Evolutionary conservation across 2,888 invertebrate genomes (phyloP), one percentile per base, ranked within the genome.

Genomic region (Orgyia antiqua): DNA sequence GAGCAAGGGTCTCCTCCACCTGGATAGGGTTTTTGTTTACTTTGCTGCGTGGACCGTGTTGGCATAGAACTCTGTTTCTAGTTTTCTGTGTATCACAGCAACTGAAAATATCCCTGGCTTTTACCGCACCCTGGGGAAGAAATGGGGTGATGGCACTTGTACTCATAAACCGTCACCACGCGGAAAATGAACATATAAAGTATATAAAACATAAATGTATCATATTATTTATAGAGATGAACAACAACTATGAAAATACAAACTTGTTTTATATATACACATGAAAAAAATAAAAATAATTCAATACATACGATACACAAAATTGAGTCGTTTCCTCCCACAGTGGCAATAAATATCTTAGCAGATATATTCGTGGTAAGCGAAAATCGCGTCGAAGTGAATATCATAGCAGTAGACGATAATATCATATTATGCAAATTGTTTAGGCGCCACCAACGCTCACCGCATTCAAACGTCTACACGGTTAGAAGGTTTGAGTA

Each of bases 361-460:
- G 58, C 48, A 58, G 45, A 51, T 52, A 56, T 54, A 56, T 51
- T 56, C 43, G 51, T 56, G 51, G 53, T 59, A 56, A 50, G 52
- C 54, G 57, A 56, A 59, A 62, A 63, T 61, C 64, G 56, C 58
- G 55, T 45, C 30, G 52, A 58, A 36, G 39, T 56, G 61, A 68
- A 70, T 71, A 67, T 65, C 61, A 58, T 64, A 49, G 57, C 57
- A 51, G 51, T 45, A 53, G 54, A 60, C 68, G 62, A 72, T 76
- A 70, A 73, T 70, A 65, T 55, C 55, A 55, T 71, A 69, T 71
- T 79, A 79, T 78, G 75, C 58, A 77, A 76, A 77, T 78, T 68
- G 69, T 68, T 71, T 63, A 65, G 60, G 55, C 53, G 46, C 37
- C 38, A 35, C 15, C 15, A 9, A 33, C 39, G 36, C 37, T 36